Evolutionary conservation across 2,888 invertebrate species (phyloP).

Genomic region (Schizotus pectinicornis): DNA sequence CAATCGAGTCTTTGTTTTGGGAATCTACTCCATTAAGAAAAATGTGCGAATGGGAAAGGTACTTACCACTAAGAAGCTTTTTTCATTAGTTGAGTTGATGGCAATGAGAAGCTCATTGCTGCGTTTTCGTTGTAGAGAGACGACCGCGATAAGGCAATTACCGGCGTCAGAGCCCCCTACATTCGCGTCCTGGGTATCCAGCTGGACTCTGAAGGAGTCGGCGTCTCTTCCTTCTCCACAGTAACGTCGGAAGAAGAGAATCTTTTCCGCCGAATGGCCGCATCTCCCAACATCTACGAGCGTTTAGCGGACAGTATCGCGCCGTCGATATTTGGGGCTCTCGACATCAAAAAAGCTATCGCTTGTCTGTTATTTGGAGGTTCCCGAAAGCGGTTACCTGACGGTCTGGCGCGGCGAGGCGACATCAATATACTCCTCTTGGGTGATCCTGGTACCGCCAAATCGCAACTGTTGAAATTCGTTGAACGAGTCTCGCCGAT

Average conservation of each 20-base stretch:
- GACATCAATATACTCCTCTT: slow-evolving; percentile 95
- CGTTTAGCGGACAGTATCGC: slow-evolving; percentile 89
- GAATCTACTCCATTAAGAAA: slow-evolving; percentile 96
- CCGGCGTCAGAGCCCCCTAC: slow-evolving; percentile 94
- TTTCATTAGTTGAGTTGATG: too few species aligned
- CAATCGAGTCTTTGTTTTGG: slow-evolving; percentile 90
- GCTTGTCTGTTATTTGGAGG: slow-evolving; percentile 95
- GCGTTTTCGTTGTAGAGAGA: slow-evolving; percentile 60
- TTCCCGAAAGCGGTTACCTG: slow-evolving; percentile 86
- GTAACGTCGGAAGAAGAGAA: slow-evolving; percentile 78
- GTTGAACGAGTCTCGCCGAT: slow-evolving; percentile 95
- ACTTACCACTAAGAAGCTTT: slow-evolving; percentile 40
- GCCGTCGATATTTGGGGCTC: slow-evolving; percentile 94
- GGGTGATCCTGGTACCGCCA: slow-evolving; percentile 99
- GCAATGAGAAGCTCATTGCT: too few species aligned
- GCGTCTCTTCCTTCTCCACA: slow-evolving; percentile 64
- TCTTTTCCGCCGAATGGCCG: slow-evolving; percentile 82
- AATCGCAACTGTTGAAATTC: slow-evolving; percentile 96
- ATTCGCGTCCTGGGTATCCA: slow-evolving; percentile 92
- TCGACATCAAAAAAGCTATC: slow-evolving; percentile 96
- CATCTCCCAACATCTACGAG: slow-evolving; percentile 86
- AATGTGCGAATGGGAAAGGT: slow-evolving; percentile 68
- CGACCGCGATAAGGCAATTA: slow-evolving; percentile 77
- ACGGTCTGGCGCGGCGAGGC: slow-evolving; percentile 93
- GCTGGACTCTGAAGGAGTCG: slow-evolving; percentile 81